Evolutionary conservation across 2,888 invertebrate genomes (phyloP).

Genomic region (Xanthia icteritia): DNA sequence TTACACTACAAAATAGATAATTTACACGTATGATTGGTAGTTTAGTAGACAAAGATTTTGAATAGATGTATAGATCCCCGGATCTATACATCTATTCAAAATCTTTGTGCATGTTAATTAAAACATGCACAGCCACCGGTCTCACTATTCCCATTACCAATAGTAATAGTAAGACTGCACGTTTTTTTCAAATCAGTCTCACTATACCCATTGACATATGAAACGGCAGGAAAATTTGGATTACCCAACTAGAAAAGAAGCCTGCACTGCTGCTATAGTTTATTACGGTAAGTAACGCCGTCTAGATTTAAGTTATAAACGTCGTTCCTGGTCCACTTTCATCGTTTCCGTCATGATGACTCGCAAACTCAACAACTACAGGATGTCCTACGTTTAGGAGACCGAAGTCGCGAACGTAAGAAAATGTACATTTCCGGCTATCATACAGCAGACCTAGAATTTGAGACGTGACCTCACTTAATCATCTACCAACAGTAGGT

Average conservation of each 20-base stretch:
- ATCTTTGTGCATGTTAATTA: background rate
- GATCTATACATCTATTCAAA: background rate
- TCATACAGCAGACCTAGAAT: slow-evolving; percentile 75
- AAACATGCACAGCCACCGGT: background rate
- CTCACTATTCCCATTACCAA: too few species aligned
- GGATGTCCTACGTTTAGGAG: slow-evolving; percentile 77
- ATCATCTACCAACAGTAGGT: slow-evolving; percentile 75
- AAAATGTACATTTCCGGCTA: slow-evolving; percentile 82
- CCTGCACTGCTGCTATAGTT: background rate
- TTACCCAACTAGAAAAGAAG: background rate
- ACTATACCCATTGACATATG: too few species aligned
- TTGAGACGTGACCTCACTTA: slow-evolving; percentile 79
- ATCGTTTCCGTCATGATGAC: slow-evolving; percentile 72
- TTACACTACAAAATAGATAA: background rate
- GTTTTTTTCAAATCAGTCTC: background rate
- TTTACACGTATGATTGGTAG: background rate
- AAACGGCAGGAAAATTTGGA: background rate
- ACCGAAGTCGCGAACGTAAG: slow-evolving; percentile 71
- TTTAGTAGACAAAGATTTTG: too few species aligned
- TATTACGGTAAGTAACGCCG: slow-evolving; percentile 34
- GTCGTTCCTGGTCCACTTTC: slow-evolving; percentile 74
- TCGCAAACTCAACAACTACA: slow-evolving; percentile 66
- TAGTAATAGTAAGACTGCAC: too few species aligned
- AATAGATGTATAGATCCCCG: too few species aligned
- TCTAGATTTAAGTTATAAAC: slow-evolving; percentile 64